These are phyloP conservation scores for Meteorus colon DNA, from an alignment of 2,888 invertebrate genomes.

Conservation along the genomic window DNA sequence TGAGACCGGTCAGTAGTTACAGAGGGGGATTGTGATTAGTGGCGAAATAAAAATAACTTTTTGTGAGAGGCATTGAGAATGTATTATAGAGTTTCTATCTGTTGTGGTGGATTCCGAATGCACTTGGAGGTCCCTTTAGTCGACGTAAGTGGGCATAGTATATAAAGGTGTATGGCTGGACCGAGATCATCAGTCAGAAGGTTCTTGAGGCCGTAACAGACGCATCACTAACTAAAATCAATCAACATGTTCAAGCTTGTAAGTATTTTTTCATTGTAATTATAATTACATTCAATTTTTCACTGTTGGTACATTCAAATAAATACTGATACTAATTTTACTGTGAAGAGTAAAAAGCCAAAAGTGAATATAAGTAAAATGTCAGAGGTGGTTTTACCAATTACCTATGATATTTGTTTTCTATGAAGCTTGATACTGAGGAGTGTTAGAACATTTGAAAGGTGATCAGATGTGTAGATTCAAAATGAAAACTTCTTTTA, in stretches of 20 bases:
- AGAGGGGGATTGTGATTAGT: constrained; percentile 14
- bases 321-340: no score
- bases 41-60: constrained; percentile 10
- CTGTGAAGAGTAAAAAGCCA: no score
- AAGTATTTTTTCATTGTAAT: constrained; percentile 65
- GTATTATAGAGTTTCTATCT: constrained; percentile 27
- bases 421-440: no score
- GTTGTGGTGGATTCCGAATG: constrained; percentile 29
- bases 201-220: constrained; percentile 59
- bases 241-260: constrained; percentile 80
- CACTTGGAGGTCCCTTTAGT: constrained; percentile 50
- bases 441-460: no score
- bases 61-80: constrained; percentile 17
- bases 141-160: constrained; percentile 38
- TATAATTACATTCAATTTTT: neutral
- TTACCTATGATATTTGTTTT: no score
- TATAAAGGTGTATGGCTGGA: constrained; percentile 49
- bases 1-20: neutral
- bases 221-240: constrained; percentile 54
- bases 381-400: no score
- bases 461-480: no score
- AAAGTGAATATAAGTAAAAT: no score
- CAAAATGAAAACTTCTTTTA: no score
- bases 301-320: neutral
- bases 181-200: constrained; percentile 63